phyloP scores from a whole-genome alignment of 2,113 vertebrate species.

The Prionailurus viverrinus region DNA sequence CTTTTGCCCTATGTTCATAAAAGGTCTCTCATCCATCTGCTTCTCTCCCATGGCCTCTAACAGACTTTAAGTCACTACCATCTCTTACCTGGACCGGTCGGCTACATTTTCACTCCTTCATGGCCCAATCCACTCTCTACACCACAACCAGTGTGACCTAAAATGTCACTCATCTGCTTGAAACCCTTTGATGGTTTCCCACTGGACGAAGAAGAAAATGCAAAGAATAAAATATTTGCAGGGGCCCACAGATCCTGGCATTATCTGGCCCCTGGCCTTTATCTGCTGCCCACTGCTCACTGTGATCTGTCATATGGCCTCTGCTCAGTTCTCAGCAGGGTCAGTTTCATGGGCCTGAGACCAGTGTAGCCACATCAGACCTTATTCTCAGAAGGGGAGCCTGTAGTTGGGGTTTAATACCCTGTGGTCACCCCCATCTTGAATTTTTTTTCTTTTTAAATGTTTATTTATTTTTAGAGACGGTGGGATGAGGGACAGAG shows the following conservation, averaged over 20 bases:
- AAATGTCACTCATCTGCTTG: neutral
- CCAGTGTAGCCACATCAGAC: accelerated
- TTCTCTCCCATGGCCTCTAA: neutral
- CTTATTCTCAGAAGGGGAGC: no score
- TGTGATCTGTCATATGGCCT: accelerated
- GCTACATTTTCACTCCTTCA: neutral
- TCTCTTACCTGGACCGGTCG: neutral
- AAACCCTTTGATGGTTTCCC: neutral
- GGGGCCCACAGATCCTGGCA: neutral
- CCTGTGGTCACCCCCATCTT: neutral
- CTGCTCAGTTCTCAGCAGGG: neutral
- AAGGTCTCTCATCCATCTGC: neutral
- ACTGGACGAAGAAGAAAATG: neutral
- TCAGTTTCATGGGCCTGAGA: neutral
- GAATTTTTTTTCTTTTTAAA: no score
- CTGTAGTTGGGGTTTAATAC: neutral
- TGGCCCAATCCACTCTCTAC: neutral
- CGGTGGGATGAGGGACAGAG: no score
- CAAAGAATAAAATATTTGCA: neutral
- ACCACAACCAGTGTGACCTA: neutral
- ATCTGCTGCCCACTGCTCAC: neutral
- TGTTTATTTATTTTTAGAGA: neutral
- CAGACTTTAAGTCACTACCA: neutral
- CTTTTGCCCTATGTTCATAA: neutral
- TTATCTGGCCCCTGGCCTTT: neutral